Evolutionary conservation across 2,797 vertebrate species (phyloP), one percentile per base, ranked within the genome.

Genomic region (Glyptemys insculpta): DNA sequence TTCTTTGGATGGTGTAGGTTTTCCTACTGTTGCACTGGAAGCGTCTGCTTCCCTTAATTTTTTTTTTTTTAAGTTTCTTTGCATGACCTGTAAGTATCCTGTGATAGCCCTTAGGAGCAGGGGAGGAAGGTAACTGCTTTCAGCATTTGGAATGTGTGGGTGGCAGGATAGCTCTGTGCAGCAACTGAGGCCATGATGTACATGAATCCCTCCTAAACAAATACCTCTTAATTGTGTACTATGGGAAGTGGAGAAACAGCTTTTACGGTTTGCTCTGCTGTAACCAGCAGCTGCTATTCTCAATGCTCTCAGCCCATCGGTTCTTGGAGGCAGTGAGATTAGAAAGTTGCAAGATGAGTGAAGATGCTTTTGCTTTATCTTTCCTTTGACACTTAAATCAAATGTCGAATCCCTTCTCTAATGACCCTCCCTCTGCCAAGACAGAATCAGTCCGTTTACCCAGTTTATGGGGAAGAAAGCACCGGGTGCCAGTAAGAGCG

Each of bases 141-240:
- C 94, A 94, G 95, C 95, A 95, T 89, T 88, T 85, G 85, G 93
- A 94, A 96, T 86, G 91, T 52, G 96, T 98, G 96, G 97, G 97
- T 93, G 96, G 98, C 93, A 96, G 87, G 80, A 91, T 92, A 95
- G 97, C 83, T 96, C 59, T 89, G 92, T 8, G 8, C 2, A 23
- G 25, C 95, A 95, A 96, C 0, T 89, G 90, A 97, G 95, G 95
- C 97, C 47, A 52, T 95, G 91, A 86, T n/a, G 41, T 94, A 19
- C 92, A 52, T 0, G 2, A 83, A 89, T 94, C 95, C 81, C 89
- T 96, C 87, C 91, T 85, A 95, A 97, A 96, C 90, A 97, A 98
- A 97, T 79, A 91, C 79, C 90, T 92, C 96, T 92, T 87, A 96
- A 96, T 89, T 79, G 79, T 82, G 76, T 85, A 12, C 93, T 91